A percentile compares a stretch with the other conserved stretches of the same genome.
These are phyloP conservation scores for Tachina lurida DNA, from an alignment of 2,888 invertebrate genomes.

Conservation along the genomic window DNA sequence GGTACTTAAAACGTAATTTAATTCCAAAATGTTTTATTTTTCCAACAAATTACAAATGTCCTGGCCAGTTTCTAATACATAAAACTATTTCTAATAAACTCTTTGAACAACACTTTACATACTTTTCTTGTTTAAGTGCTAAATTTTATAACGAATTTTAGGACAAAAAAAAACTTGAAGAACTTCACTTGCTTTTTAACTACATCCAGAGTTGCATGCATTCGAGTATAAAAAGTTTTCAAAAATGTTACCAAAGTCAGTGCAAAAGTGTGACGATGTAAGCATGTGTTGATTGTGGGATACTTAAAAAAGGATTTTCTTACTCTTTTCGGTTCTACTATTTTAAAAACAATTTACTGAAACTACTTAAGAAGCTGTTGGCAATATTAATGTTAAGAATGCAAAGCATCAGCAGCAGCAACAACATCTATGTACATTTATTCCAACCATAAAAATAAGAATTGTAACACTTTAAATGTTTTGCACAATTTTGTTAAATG, in stretches of 20 bases:
- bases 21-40: background rate
- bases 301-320: conserved; percentile 28
- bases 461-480: conserved; percentile 19
- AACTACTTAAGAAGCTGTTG: conserved; percentile 45
- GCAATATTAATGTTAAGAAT: conserved; percentile 30
- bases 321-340: background rate
- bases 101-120: background rate
- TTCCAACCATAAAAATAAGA: conserved; percentile 1
- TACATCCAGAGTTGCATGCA: background rate
- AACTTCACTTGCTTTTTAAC: background rate
- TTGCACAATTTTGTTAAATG: background rate
- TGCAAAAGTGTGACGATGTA: background rate
- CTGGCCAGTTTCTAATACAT: no score
- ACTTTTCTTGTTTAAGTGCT: background rate
- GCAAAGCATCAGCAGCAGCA: background rate
- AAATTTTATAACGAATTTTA: background rate
- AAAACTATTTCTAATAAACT: background rate
- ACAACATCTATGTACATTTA: background rate
- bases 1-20: no score
- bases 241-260: conserved; percentile 35
- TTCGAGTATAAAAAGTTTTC: conserved; percentile 11
- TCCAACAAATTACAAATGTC: background rate
- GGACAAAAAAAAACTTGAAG: background rate
- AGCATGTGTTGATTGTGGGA: conserved; percentile 49
- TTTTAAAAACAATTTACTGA: conserved; percentile 28